Evolutionary conservation across 2,888 invertebrate genomes (phyloP), one percentile per base, ranked within the genome.

Genomic region (Plagodis pulveraria): DNA sequence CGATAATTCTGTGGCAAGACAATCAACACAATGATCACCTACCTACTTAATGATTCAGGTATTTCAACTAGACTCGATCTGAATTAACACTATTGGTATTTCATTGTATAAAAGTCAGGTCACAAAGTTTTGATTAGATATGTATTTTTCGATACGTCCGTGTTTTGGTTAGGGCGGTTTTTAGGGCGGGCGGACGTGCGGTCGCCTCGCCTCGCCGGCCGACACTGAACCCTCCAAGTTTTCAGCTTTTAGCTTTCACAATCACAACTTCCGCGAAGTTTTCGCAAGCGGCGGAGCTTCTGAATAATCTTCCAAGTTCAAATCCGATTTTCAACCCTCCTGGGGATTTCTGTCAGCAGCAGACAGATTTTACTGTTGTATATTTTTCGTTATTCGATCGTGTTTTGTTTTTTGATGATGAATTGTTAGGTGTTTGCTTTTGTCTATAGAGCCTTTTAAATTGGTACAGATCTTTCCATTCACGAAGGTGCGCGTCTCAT

Each of bases 191-290:
- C 71, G 72, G 63, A 68, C 77, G 69, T 62, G 73, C 73, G 74
- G 63, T 65, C 73, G 68, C 69, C 74, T 65, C 75, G 71, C 69
- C 59, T 57, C 66, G 68, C 66, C 70, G 69, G 63, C 76, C 72
- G 72, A 66, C 65, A 76, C 76, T 76, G 72, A 49, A 65, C 62
- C 74, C 70, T 55, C 52, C 54, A 53, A 57, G 66, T 70, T 68
- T 65, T 34, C 49, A 52, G 50, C 12, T 38, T 38, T 38, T 57
- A 48, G 35, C 35, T n/a, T 47, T 42, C 43, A 49, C 56, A 50
- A 40, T 50, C 45, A 50, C 41, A 53, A 53, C 45, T 58, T 53
- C 43, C 41, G 49, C 38, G 11, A 54, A 54, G 45, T 50, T 41
- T 8, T 41, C 50, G 52, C 48, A 43, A 40, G 40, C 40, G 8